Base-by-base conservation (phyloP, 2,113 vertebrate species). In the Pseudopodoces humilis region DNA sequence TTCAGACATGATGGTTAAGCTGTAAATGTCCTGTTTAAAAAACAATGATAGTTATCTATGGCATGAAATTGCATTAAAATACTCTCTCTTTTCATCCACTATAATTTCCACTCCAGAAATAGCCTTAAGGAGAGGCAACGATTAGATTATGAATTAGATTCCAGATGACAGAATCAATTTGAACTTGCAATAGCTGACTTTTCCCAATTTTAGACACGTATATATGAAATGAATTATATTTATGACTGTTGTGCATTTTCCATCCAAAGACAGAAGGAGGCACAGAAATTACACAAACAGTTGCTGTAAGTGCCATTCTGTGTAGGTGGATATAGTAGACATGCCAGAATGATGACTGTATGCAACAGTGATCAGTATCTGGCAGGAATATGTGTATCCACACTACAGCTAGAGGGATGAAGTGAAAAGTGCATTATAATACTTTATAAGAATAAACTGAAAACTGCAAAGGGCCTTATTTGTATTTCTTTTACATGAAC, bases 61-160 rank as follows among this genome's bases (percentile, higher is more conserved):
- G 79, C 72, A 93, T 81, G 77, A 90, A 96, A 94, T 88, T 56
- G 65, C 76, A 94, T 94, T 88, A 95, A 97, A 97, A 94, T 71
- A 93, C 83, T 95, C 83, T 85, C 43, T 92, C 60, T 95, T 95
- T 92, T 95, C 92, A 96, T 64, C 88, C 88, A 93, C 88, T 92
- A 21, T 83, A 93, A 96, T 96, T 96, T 93, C 88, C 69, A 75
- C 78, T 90, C 72, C 68, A 90, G 93, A 96, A 95, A 96, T 64
- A 96, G 94, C 85, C 68, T 93, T 88, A 95, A 97, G 90, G 68
- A 95, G 90, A 96, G 31, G 37, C 3, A 23, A 70, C 1, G 8
- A 94, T 94, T 93, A 86, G 90, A 84, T 97, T 95, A 93, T 56
- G 90, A 96, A 88, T 94, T 93, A 88, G 92, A 90, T 88, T 93